phyloP scores from a whole-genome alignment of 2,888 invertebrate species.

The Ecdyonurus torrentis region DNA sequence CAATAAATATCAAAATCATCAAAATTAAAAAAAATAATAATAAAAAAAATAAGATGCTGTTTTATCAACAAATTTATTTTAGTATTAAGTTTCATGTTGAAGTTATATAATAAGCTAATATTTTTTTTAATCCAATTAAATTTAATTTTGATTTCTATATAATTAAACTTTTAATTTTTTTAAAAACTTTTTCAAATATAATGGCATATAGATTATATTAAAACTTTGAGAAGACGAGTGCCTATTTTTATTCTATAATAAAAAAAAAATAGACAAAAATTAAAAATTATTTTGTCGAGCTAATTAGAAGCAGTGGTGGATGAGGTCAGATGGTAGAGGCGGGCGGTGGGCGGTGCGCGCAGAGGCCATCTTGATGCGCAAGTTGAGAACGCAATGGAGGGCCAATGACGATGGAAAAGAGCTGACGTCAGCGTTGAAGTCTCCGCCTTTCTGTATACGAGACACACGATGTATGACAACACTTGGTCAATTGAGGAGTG shows the following conservation, averaged over 20 bases:
- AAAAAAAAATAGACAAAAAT: neutral
- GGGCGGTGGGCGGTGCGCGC: neutral
- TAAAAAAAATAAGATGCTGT: too few species aligned
- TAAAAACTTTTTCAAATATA: neutral
- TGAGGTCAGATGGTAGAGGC: neutral
- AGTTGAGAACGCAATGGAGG: neutral
- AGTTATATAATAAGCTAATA: too few species aligned
- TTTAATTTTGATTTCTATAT: too few species aligned
- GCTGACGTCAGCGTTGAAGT: neutral
- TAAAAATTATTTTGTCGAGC: neutral
- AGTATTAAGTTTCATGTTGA: too few species aligned
- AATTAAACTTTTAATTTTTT: too few species aligned
- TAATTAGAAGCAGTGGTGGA: neutral
- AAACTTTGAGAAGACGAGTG: neutral
- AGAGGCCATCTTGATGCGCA: neutral
- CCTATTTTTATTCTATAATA: neutral
- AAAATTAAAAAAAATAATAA: too few species aligned
- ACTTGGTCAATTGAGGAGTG: neutral
- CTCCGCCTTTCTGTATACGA: neutral
- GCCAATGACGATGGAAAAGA: neutral
- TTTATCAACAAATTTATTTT: too few species aligned
- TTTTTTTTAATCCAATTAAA: too few species aligned
- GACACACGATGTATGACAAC: neutral
- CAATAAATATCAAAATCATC: too few species aligned
- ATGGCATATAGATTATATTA: neutral